Conservation (phyloP, 2,113 vertebrate genomes). For the Rhineura floridana region DNA sequence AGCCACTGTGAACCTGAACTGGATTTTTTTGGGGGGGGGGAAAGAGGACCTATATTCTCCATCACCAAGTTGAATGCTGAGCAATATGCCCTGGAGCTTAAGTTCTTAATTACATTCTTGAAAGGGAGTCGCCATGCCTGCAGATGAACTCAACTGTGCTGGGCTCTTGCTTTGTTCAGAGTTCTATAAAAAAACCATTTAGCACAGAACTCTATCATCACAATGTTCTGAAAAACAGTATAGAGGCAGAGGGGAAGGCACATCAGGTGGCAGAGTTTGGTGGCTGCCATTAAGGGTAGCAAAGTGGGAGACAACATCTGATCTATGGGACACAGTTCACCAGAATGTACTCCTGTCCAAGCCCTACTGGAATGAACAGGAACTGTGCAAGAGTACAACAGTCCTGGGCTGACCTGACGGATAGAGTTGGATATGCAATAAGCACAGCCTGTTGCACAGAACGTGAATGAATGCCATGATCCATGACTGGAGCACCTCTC, state of each 20-base stretch:
- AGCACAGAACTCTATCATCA: not conserved
- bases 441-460: not conserved
- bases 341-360: not conserved
- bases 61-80: not conserved
- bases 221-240: not conserved
- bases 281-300: not conserved
- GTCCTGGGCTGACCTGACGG: not conserved
- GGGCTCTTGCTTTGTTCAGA: not conserved
- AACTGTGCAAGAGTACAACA: not conserved
- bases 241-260: not conserved
- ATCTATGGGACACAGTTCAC: not conserved
- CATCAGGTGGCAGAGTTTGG: not conserved
- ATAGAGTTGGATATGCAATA: not conserved
- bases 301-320: not conserved
- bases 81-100: not conserved
- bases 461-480: not conserved
- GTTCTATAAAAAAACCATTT: not conserved
- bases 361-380: no score
- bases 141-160: not conserved
- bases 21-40: not conserved
- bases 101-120: not conserved
- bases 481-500: not conserved
- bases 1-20: not conserved
- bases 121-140: not conserved
- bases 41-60: no score